Evolutionary conservation across 1,140 invertebrate genomes (phyloP), one percentile per base, ranked within the genome.

Genomic region (Bombyx mori): DNA sequence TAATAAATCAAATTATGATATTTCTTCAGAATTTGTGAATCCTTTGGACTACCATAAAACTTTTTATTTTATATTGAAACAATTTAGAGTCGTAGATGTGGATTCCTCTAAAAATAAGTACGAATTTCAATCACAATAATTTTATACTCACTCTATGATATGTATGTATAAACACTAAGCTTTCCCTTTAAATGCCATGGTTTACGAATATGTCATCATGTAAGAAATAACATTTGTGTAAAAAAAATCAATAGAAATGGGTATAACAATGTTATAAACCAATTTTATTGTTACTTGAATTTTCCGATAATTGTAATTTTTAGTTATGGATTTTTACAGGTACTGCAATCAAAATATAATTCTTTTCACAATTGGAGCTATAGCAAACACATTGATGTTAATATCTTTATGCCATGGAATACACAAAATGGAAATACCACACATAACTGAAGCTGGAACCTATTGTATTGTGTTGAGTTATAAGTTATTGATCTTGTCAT

Each of bases 391-490:
- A n/a, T 8, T 58, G 4, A 10, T 47, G 5, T 26, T 47, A 5
- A 10, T 72, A 0, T 49, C 63, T 2, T 12, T 73, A 3, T 61
- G 61, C 44, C 70, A 77, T 26, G 77, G 71, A 0, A 44, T 74
- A 7, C 12, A 58, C 1, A 65, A 54, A 6, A 60, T 63, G 0
- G 69, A 82, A 54, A 58, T 79, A 42, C 48, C 65, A 1, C 51
- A 63, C n/a, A 63, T 71, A 44, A 82, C 72, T 0, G 79, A 82
- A 66, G 62, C 57, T 0, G 75, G 66, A 2, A 69, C 69, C 1
- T 82, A 82, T 45, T 47, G 65, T 1, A 61, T 80, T 26, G 61
- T 80, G 3, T 44, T 80, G 42, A 43, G 60, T 0, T 80, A 80
- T 52, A 65, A 73, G 45, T 35, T 75, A 3, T 44, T 75, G 8